phyloP scores from a whole-genome alignment of 2,888 invertebrate genomes.

The Rhamnusium bicolor region DNA sequence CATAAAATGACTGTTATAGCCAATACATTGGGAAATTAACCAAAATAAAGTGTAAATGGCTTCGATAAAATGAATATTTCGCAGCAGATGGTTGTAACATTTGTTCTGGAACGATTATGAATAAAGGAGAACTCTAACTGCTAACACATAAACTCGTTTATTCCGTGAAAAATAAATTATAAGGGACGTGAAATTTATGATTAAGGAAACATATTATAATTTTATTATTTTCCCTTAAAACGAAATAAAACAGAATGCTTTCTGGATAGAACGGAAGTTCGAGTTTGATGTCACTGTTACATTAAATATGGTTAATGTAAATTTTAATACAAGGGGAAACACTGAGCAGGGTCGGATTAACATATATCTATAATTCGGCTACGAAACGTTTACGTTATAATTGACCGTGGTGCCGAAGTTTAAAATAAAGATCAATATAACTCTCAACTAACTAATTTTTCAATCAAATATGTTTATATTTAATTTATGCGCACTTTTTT shows the following conservation, averaged over 20 bases:
- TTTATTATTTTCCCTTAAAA: constrained; percentile 2
- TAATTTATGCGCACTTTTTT: too few relatives aligned
- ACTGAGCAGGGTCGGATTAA: too few relatives aligned
- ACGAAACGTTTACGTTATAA: too few relatives aligned
- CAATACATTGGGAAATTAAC: constrained; percentile 34
- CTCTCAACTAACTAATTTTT: too few relatives aligned
- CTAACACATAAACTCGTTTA: constrained; percentile 40
- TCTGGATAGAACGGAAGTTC: not conserved
- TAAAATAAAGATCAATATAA: too few relatives aligned
- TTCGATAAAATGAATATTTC: constrained; percentile 39
- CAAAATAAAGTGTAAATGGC: constrained; percentile 38
- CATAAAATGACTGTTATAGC: constrained; percentile 15
- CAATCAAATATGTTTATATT: too few relatives aligned
- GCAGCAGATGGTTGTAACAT: constrained; percentile 46
- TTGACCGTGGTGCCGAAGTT: too few relatives aligned
- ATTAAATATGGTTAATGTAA: not conserved
- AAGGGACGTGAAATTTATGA: constrained; percentile 21
- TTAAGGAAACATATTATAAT: constrained; percentile 17
- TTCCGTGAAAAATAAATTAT: constrained; percentile 27
- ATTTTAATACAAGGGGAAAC: not conserved
- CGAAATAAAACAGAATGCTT: not conserved
- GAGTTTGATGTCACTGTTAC: not conserved
- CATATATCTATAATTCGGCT: too few relatives aligned
- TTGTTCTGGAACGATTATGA: constrained; percentile 46
- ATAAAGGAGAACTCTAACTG: constrained; percentile 49